These are phyloP conservation scores for Bombyx mandarina DNA, from an alignment of 1,140 invertebrate genomes.

Conservation along the genomic window DNA sequence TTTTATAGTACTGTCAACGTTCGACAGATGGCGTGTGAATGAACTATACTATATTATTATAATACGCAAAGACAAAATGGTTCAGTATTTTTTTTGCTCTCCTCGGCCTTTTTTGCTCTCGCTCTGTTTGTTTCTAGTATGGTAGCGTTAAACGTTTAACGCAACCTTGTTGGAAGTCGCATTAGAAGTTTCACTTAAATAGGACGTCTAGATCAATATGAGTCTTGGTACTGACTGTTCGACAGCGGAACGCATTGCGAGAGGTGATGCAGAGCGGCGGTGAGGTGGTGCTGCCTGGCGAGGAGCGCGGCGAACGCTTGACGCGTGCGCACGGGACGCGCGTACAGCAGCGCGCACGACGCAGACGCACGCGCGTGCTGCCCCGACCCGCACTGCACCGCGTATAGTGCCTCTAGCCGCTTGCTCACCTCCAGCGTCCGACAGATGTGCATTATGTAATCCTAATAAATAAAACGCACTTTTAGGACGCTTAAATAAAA, in stretches of 20 bases:
- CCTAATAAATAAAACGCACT: constrained; percentile 29
- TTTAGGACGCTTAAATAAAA: too few relatives aligned
- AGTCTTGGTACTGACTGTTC: constrained; percentile 28
- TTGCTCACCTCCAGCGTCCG: constrained; percentile 76
- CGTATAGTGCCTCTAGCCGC: constrained; percentile 77
- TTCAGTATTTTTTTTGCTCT: too few relatives aligned
- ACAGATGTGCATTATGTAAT: constrained; percentile 77
- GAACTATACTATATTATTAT: too few relatives aligned
- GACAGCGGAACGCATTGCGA: constrained; percentile 52
- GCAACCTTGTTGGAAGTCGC: too few relatives aligned
- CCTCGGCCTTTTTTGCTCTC: too few relatives aligned
- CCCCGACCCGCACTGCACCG: constrained; percentile 77
- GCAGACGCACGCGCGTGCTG: constrained; percentile 81
- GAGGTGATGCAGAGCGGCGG: constrained; percentile 76
- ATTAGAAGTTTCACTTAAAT: too few relatives aligned
- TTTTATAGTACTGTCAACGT: too few relatives aligned
- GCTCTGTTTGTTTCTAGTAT: too few relatives aligned
- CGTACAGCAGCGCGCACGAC: constrained; percentile 81
- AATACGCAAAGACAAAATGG: too few relatives aligned
- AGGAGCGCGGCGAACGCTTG: constrained; percentile 72
- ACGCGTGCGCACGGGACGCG: constrained; percentile 37
- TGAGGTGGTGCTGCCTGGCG: constrained; percentile 75
- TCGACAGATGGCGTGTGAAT: too few relatives aligned
- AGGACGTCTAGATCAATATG: too few relatives aligned
- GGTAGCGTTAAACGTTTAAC: too few relatives aligned